Conservation (phyloP, 2,888 invertebrate genomes). For the Nebria salina region DNA sequence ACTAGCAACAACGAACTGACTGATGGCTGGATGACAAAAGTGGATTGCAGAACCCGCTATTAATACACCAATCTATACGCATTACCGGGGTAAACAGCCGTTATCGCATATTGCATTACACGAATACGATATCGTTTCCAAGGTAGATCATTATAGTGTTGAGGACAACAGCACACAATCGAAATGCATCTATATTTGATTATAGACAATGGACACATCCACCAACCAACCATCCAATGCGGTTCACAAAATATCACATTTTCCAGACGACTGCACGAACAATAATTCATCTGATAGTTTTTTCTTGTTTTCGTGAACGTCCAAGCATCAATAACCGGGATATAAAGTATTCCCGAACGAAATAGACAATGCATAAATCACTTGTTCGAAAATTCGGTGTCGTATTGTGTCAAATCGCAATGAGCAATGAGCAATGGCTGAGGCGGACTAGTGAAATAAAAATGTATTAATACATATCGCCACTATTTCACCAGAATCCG, state of each 20-base stretch:
- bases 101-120: slow-evolving; percentile 40
- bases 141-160: neutral
- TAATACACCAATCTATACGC: slow-evolving; percentile 52
- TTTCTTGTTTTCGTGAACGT: slow-evolving; percentile 18
- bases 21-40: slow-evolving; percentile 47
- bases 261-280: slow-evolving; percentile 25
- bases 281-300: slow-evolving; percentile 23
- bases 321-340: slow-evolving; percentile 25
- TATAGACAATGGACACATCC: neutral
- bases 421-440: slow-evolving; percentile 6
- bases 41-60: slow-evolving; percentile 49
- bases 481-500: slow-evolving; percentile 4
- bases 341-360: slow-evolving; percentile 26
- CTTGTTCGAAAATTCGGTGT: slow-evolving; percentile 4
- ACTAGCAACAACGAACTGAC: slow-evolving; percentile 10
- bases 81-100: slow-evolving; percentile 51
- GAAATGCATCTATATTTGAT: neutral
- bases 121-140: slow-evolving; percentile 16
- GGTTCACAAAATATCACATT: slow-evolving; percentile 23
- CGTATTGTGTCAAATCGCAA: slow-evolving; percentile 1
- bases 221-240: neutral
- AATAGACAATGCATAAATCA: slow-evolving; percentile 28
- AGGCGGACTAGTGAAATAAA: neutral
- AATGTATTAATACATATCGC: neutral
- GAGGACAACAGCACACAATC: neutral